Percentiles rank a stretch among this genome's conserved stretches.
Evolutionary conservation across 2,113 vertebrate genomes (phyloP).

Genomic region (Tupaia chinensis): DNA sequence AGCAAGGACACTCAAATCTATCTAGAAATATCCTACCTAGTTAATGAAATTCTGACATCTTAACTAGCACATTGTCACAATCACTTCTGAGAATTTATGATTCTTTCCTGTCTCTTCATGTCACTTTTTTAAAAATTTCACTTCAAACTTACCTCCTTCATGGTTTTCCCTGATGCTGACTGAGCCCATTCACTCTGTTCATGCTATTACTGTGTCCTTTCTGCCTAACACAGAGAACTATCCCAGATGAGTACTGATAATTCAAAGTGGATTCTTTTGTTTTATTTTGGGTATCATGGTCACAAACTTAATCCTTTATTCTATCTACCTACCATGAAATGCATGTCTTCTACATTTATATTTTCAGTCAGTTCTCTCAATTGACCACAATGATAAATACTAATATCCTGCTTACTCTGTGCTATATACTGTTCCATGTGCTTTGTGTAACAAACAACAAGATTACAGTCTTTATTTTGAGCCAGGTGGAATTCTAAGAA

Average conservation of each 20-base stretch:
- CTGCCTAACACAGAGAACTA: neutral
- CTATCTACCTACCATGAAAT: neutral
- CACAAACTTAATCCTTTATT: neutral
- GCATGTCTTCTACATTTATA: neutral
- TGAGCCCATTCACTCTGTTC: neutral
- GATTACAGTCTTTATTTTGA: neutral
- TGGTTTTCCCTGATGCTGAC: neutral
- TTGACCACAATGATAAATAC: neutral
- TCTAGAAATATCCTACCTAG: neutral
- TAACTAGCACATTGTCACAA: neutral
- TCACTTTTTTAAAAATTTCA: conserved; percentile 1
- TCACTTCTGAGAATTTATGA: neutral
- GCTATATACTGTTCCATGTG: neutral
- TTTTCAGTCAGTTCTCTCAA: neutral
- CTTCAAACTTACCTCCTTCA: neutral
- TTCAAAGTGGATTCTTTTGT: neutral
- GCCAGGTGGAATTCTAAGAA: neutral
- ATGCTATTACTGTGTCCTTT: neutral
- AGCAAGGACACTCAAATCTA: neutral
- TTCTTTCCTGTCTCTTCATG: neutral
- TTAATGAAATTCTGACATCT: neutral
- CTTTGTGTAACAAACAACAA: neutral
- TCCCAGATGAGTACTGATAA: neutral
- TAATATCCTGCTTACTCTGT: neutral
- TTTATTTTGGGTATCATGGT: neutral